Base-by-base conservation (phyloP, 2,113 vertebrate genomes). In the Prunella fulvescens region DNA sequence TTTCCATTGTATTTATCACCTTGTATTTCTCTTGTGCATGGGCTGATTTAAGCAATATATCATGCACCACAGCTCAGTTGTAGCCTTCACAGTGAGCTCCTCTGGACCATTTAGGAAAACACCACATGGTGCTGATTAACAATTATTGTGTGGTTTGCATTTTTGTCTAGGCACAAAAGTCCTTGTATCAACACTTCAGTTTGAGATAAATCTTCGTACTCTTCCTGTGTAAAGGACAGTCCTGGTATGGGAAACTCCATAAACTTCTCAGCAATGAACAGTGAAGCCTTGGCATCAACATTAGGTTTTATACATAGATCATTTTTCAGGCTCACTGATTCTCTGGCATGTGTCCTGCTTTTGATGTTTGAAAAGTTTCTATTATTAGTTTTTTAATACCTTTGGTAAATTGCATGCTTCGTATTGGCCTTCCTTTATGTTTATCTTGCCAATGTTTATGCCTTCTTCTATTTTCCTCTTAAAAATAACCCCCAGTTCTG, bases 151-250 rank as follows among this genome's bases (percentile, higher is more conserved):
- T 12, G 33, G 64, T 81, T 94, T 95, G 84, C 82, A 86, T 92
- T 93, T 94, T 93, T 47, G 58, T 90, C 71, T 50, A 66, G 79
- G 80, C 82, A 90, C 66, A 83, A 70, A 96, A 92, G 67, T 88
- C 79, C 64, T 86, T 81, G 39, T 92, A 93, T 88, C 88, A 97
- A 95, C 91, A 92, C 71, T 94, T 95, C 88, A 73, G 62, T 61
- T 66, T 42, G 35, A 90, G 60, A 92, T 66, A 94, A 88, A 88
- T 92, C 82, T 79, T 94, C 26, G 14, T 58, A n/a, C 35, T 83
- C 67, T 77, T 92, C 79, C 51, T 56, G 47, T 88, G 42, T 77
- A 81, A 94, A 92, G 82, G 74, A 81, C 48, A 39, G 58, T 73
- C 51, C 47, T 65, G n/a, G 45, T 53, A 73, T 39, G 35, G 81